phyloP scores from a whole-genome alignment of 2,113 vertebrate genomes.

The Amblyopsis rosae region DNA sequence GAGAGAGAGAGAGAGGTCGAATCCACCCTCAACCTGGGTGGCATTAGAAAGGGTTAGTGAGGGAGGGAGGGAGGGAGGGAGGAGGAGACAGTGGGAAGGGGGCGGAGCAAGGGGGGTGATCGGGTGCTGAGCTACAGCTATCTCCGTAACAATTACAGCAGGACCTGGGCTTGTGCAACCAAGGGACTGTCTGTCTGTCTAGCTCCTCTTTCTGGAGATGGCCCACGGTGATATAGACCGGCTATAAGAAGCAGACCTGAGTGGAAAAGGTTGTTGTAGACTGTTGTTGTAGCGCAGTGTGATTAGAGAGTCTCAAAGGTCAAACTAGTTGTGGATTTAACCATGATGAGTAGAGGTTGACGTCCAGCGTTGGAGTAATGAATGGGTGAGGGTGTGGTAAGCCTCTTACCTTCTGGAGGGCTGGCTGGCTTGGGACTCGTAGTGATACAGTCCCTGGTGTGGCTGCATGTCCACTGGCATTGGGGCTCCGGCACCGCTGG shows the following conservation, averaged over 20 bases:
- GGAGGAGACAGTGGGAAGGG: conserved; percentile 5
- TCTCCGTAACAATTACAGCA: conserved; percentile 67
- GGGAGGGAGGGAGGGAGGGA: conserved; percentile 37
- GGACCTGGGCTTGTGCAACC: conserved; percentile 45
- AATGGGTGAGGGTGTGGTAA: neutral
- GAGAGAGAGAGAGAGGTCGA: conserved; percentile 69
- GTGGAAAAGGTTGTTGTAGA: neutral
- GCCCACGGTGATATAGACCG: neutral
- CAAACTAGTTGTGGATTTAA: neutral
- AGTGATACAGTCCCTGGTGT: conserved; percentile 81
- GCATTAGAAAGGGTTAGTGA: conserved; percentile 62
- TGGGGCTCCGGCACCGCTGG: conserved; percentile 58
- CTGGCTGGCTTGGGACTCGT: conserved; percentile 74
- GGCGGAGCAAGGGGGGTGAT: conserved; percentile 47
- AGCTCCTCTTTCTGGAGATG: neutral
- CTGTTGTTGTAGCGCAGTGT: neutral
- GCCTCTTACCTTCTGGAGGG: conserved; percentile 75
- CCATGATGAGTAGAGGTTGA: neutral
- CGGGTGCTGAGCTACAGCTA: conserved; percentile 54
- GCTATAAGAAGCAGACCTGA: neutral
- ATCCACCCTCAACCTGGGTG: conserved; percentile 83
- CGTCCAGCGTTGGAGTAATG: neutral
- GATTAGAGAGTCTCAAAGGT: neutral
- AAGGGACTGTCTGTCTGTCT: conserved; percentile 40
- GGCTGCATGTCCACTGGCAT: conserved; percentile 85